phyloP scores from a whole-genome alignment of 1,140 invertebrate genomes.

The Eumaeus atala region DNA sequence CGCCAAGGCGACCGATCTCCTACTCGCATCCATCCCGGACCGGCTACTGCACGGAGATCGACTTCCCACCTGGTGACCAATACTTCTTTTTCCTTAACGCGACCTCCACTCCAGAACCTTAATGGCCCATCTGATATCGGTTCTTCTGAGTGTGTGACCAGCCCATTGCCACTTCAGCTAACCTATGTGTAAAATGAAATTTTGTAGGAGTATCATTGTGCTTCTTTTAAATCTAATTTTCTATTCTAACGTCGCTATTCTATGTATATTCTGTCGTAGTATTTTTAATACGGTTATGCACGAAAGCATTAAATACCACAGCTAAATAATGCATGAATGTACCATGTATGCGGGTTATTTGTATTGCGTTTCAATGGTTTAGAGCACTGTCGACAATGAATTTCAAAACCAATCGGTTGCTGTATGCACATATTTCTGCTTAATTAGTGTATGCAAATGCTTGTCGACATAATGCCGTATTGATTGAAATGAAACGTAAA shows the following conservation, averaged over 20 bases:
- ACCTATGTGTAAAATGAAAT: too few species aligned
- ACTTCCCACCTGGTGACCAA: too few species aligned
- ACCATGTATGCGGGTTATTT: not conserved
- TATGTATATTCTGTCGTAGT: not conserved
- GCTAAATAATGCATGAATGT: constrained; percentile 5
- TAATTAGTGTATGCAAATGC: constrained; percentile 9
- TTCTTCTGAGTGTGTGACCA: too few species aligned
- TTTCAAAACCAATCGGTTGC: not conserved
- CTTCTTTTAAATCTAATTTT: too few species aligned
- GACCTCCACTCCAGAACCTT: too few species aligned
- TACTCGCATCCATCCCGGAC: too few species aligned
- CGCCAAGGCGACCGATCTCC: too few species aligned
- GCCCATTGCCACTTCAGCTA: too few species aligned
- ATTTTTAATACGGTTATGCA: not conserved
- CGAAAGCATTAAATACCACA: not conserved
- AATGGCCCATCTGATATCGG: too few species aligned
- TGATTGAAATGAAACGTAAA: not conserved
- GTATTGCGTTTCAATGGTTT: not conserved
- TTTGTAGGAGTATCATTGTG: too few species aligned
- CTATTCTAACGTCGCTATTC: not conserved
- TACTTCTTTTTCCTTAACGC: too few species aligned
- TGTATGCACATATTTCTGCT: constrained; percentile 8
- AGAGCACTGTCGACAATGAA: constrained; percentile 3
- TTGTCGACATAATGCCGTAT: constrained; percentile 4
- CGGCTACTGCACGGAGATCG: too few species aligned